These are phyloP conservation scores for Zosterops japonicus DNA, from an alignment of 2,113 vertebrate species.

Conservation along the genomic window DNA sequence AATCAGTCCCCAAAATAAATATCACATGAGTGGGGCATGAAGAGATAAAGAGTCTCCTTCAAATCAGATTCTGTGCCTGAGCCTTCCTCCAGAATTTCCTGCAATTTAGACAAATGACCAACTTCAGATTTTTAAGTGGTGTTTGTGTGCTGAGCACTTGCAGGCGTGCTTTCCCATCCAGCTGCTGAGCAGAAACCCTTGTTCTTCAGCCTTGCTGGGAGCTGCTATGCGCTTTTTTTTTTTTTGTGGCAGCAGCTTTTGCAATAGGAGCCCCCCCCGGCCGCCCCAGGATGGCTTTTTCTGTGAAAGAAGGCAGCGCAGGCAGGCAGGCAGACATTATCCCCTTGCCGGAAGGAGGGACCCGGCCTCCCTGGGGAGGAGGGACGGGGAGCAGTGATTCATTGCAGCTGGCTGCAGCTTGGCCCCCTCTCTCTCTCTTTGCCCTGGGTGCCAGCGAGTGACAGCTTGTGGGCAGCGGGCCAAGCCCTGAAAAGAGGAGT, in stretches of 20 bases:
- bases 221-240: not conserved
- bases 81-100: not conserved
- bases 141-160: conserved; percentile 11
- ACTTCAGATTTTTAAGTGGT: not conserved
- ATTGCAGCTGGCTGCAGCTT: conserved; percentile 66
- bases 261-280: not conserved
- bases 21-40: not conserved
- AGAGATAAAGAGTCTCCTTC: not conserved
- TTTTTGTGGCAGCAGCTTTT: conserved; percentile 5
- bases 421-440: conserved; percentile 49
- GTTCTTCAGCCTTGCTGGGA: not conserved
- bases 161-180: not conserved
- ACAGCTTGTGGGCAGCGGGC: conserved; percentile 68
- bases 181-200: conserved; percentile 15
- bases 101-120: conserved; percentile 1
- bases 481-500: conserved; percentile 69
- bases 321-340: conserved; percentile 38
- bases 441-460: conserved; percentile 70
- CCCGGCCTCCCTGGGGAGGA: conserved; percentile 43
- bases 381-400: conserved; percentile 34
- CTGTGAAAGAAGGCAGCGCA: not conserved
- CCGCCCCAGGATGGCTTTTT: not conserved
- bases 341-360: conserved; percentile 61
- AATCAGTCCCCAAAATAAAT: not conserved
- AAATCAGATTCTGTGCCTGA: not conserved